Evolutionary conservation across 1,140 invertebrate genomes (phyloP), one percentile per base, ranked within the genome.

Genomic region (Diabrotica virgifera): DNA sequence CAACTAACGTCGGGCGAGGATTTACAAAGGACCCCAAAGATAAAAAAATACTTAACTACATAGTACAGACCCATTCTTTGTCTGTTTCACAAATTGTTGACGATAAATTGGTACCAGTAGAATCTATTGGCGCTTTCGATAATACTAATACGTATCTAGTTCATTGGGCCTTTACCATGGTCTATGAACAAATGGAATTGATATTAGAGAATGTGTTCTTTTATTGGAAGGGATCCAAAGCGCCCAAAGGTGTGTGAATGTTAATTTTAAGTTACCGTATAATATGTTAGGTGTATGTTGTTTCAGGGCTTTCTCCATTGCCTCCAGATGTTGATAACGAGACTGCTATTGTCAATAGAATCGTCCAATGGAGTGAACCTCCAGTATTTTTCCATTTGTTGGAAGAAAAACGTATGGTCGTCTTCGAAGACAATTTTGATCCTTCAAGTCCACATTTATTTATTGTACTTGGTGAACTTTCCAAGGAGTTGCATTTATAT

Each of bases 291-390:
- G 24, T 24, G 24, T 24, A 24, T 24, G 24, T 24, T 24, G n/a
- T 46, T 46, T 46, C n/a, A 46, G 40, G 70, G 11, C 53, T 14
- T 64, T 64, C 66, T 0, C 71, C 71, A 9, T 59, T 73, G 12
- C 71, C 71, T 11, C 61, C 69, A 36, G 64, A 57, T 36, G 38
- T 71, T 36, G 67, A 71, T 12, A 59, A 72, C 7, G 52, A 69
- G 7, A 63, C 50, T 53, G 62, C 67, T 8, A 61, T 71, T n/a
- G 70, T 73, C 9, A 65, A 73, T 35, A 40, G 71, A 57, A 62
- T 73, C 5, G 50, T 60, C 8, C 71, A 73, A 50, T 73, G 70
- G 70, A 67, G 69, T 57, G 71, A 73, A 62, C 69, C 67, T 35
- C 57, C 68, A 38, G 9, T 68, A 36, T 73, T 73, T 60, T 71